Evolutionary conservation across 2,113 vertebrate genomes (phyloP).

Genomic region (Parus major): DNA sequence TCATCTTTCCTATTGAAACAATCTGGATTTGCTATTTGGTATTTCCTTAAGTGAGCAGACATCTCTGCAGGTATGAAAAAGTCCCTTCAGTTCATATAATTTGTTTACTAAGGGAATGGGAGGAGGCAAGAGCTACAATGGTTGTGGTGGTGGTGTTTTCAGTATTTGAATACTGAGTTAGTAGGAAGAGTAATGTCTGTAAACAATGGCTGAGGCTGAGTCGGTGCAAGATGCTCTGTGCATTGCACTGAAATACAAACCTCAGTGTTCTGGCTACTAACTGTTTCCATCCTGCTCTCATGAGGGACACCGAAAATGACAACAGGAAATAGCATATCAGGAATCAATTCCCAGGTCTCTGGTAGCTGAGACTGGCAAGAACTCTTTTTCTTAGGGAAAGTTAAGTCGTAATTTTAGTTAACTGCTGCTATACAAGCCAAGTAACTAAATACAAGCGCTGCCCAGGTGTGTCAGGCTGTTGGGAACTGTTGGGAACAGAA

Average conservation of each 20-base stretch:
- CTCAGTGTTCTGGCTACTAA: not conserved
- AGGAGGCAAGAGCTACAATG: not conserved
- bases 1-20: not conserved
- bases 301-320: not conserved
- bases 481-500: not conserved
- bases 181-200: not conserved
- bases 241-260: not conserved
- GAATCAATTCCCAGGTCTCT: not conserved
- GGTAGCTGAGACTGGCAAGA: not conserved
- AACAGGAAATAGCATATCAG: not conserved
- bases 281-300: not conserved
- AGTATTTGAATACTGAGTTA: not conserved
- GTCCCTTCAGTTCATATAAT: not conserved
- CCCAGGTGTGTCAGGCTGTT: not conserved
- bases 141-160: not conserved
- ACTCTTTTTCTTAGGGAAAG: not conserved
- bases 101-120: not conserved
- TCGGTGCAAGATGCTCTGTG: rapidly evolving
- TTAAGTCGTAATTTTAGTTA: not conserved
- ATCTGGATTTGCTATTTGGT: not conserved
- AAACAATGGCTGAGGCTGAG: not conserved
- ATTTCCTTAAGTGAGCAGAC: not conserved
- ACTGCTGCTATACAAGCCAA: not conserved
- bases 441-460: not conserved
- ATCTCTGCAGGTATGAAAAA: not conserved